A percentile compares a stretch with the other conserved stretches of the same genome.
Evolutionary conservation across 2,113 vertebrate species (phyloP).

Genomic region (Pica pica): DNA sequence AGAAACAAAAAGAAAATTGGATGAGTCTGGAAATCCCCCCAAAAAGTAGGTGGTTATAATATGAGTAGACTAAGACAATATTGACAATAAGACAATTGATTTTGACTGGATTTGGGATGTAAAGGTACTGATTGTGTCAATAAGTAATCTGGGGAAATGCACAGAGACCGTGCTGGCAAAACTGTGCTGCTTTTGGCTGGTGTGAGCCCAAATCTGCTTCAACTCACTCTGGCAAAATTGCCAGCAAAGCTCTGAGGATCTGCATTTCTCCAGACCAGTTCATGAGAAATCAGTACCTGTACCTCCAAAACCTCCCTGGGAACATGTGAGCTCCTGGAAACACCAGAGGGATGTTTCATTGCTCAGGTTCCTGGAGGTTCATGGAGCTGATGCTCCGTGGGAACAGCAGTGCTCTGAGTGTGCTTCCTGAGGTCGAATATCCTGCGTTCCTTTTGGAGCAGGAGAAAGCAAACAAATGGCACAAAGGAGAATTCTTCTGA

Average conservation of each 20-base stretch:
- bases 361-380: neutral
- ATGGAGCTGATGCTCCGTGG: neutral
- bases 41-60: neutral
- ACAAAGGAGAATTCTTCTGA: slow-evolving; percentile 42
- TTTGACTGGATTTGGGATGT: neutral
- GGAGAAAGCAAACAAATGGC: slow-evolving; percentile 55
- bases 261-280: neutral
- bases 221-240: neutral
- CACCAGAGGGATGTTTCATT: neutral
- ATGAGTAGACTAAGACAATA: neutral
- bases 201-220: neutral
- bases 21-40: neutral
- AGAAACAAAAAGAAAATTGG: neutral
- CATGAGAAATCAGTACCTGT: neutral
- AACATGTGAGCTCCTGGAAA: accelerated
- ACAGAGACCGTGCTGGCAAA: accelerated
- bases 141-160: neutral
- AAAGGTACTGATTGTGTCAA: neutral
- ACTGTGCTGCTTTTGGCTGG: neutral
- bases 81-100: neutral
- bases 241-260: neutral
- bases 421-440: neutral
- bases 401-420: neutral
- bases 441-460: neutral
- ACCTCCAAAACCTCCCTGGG: neutral